phyloP scores from a whole-genome alignment of 2,888 invertebrate genomes.

The Neocrepidodera transversa region DNA sequence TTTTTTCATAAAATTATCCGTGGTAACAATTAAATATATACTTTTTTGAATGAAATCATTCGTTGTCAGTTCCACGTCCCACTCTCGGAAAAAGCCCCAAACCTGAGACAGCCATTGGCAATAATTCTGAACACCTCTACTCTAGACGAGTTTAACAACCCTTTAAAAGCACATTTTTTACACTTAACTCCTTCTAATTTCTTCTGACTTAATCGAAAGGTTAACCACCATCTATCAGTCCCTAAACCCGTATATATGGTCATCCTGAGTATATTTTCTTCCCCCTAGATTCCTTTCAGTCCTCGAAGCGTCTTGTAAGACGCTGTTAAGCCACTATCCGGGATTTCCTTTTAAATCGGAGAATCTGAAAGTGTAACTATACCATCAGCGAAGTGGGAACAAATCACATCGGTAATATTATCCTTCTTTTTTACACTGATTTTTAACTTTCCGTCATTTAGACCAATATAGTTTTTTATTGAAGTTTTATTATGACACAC shows the following conservation, averaged over 20 bases:
- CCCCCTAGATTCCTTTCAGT: slow-evolving; percentile 9
- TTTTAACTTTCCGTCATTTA: slow-evolving; percentile 9
- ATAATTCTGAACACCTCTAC: no score
- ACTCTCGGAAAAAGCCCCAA: no score
- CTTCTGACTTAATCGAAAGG: slow-evolving; percentile 10
- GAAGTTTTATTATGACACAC: no score
- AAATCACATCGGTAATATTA: slow-evolving; percentile 44
- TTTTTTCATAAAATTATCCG: no score
- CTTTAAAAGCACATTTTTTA: slow-evolving; percentile 19
- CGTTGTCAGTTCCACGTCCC: no score
- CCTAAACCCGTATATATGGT: no score
- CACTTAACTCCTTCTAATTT: slow-evolving; percentile 18
- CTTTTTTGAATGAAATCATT: no score
- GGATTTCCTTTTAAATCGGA: slow-evolving; percentile 47
- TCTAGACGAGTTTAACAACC: no score
- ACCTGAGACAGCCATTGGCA: no score
- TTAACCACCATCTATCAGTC: slow-evolving; percentile 19
- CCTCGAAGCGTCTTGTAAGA: no score
- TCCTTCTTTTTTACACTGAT: slow-evolving; percentile 29
- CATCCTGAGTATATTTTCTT: slow-evolving; percentile 11
- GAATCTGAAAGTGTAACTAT: slow-evolving; percentile 43
- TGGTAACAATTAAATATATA: no score
- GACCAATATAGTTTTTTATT: neutral
- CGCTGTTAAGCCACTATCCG: slow-evolving; percentile 53
- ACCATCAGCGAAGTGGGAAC: slow-evolving; percentile 43